Base-by-base conservation (phyloP, 2,888 invertebrate genomes). In the Ormyrus nitidulus region DNA sequence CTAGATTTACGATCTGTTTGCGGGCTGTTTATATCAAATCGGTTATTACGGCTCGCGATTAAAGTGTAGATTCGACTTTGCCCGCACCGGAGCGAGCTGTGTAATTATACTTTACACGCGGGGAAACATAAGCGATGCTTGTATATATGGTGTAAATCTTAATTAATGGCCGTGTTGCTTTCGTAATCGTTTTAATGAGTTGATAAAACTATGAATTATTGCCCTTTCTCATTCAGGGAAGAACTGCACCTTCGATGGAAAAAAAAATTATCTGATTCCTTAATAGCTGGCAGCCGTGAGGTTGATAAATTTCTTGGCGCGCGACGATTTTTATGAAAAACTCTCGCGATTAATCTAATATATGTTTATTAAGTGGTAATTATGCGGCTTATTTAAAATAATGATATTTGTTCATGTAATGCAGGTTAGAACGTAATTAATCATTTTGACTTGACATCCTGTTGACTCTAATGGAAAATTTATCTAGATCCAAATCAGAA, bases 1-100 rank as follows among this genome's bases (percentile, higher is more conserved):
- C 5, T 53, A 62, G 68, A 80, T 77, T 80, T 80, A 80, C 34
- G 76, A 66, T 68, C 72, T 77, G 72, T 76, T 80, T 73, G 56
- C 58, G 56, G 48, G 68, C 19, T 19, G 19, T 19, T 19, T 49
- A 77, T 77, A 77, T 80, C 71, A 73, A 80, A 80, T 80, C 49
- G 72, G 76, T 76, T 70, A 73, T 62, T 77, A 62, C 54, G 53
- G 19, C 58, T 68, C 34, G 11, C 48, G 49, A 66, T 73, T 69
- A 59, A 59, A 46, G 53, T 8, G 9, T 8, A 44, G 8, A 34
- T 70, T 10, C 34, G 48, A 48, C n/a, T 19, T 2, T 19, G 53
- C n/a, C 54, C 54, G 6, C 53, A n/a, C 53, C 13, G 13, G 44
- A 46, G 6, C 49, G n/a, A 56, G 19, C 19, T 46, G 34, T 48